Evolutionary conservation across 2,797 vertebrate species (phyloP).

Genomic region (Pseudocheirus occidentalis): DNA sequence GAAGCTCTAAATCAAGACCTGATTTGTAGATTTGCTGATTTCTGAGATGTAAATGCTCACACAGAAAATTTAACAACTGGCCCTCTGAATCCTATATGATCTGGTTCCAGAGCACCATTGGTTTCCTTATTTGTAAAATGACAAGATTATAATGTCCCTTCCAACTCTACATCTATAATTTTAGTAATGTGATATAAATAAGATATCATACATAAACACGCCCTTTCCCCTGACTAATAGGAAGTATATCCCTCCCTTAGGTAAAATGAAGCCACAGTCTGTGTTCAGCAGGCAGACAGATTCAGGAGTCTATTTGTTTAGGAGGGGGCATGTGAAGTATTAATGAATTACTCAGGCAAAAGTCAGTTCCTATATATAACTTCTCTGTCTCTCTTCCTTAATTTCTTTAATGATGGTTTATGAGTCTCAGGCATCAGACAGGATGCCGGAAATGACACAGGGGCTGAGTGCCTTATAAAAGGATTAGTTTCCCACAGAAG

Average conservation of each 20-base stretch:
- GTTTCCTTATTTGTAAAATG: neutral
- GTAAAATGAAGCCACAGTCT: neutral
- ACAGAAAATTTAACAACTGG: neutral
- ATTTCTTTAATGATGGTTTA: slow-evolving; percentile 60
- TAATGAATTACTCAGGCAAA: slow-evolving; percentile 24
- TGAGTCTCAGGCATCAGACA: slow-evolving; percentile 60
- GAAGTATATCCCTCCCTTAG: neutral
- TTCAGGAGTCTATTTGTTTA: neutral
- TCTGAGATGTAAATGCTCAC: neutral
- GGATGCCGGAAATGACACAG: slow-evolving; percentile 24
- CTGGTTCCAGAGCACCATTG: neutral
- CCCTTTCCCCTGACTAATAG: neutral
- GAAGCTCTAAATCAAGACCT: neutral
- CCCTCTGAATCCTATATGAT: neutral
- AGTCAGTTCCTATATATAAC: neutral
- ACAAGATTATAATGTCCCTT: neutral
- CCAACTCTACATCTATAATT: neutral
- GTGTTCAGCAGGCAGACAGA: neutral
- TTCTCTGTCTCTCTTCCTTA: slow-evolving; percentile 22
- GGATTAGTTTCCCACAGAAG: slow-evolving; percentile 68
- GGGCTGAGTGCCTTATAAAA: slow-evolving; percentile 63
- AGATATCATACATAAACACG: neutral
- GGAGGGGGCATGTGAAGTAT: neutral
- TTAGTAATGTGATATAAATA: neutral
- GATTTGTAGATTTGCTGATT: neutral